Evolutionary conservation across 2,888 invertebrate genomes (phyloP).

Genomic region (Cactoblastis cactorum): DNA sequence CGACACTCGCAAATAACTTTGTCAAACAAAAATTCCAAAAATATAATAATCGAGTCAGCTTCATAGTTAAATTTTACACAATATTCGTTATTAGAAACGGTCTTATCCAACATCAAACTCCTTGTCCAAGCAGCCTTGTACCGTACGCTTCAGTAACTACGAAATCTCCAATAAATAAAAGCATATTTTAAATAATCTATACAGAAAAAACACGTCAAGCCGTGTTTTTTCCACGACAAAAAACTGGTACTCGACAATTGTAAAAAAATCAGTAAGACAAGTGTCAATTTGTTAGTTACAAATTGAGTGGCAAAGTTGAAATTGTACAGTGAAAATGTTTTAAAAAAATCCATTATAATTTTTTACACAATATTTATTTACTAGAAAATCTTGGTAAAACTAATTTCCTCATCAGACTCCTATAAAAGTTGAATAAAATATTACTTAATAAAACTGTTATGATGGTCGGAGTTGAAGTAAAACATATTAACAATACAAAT

Average conservation of each 20-base stretch:
- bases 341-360: background rate
- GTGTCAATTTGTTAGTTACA: constrained; percentile 23
- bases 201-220: constrained; percentile 20
- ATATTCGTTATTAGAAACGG: constrained; percentile 36
- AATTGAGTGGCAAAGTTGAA: background rate
- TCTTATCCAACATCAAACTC: constrained; percentile 38
- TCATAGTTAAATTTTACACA: constrained; percentile 30
- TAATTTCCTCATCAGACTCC: no score
- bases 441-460: background rate
- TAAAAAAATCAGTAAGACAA: constrained; percentile 24
- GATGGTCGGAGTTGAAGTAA: background rate
- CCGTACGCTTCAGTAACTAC: constrained; percentile 54
- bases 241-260: constrained; percentile 27
- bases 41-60: background rate
- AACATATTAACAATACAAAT: constrained; percentile 5
- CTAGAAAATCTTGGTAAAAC: no score
- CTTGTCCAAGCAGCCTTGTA: constrained; percentile 59
- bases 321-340: background rate
- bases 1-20: background rate
- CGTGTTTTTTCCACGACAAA: constrained; percentile 21
- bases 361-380: no score
- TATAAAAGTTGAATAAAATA: no score
- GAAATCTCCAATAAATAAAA: constrained; percentile 47
- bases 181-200: constrained; percentile 25
- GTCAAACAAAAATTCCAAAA: constrained; percentile 1